These are phyloP conservation scores for Dunckerocampus dactyliophorus DNA, from an alignment of 2,113 vertebrate genomes.

Conservation along the genomic window DNA sequence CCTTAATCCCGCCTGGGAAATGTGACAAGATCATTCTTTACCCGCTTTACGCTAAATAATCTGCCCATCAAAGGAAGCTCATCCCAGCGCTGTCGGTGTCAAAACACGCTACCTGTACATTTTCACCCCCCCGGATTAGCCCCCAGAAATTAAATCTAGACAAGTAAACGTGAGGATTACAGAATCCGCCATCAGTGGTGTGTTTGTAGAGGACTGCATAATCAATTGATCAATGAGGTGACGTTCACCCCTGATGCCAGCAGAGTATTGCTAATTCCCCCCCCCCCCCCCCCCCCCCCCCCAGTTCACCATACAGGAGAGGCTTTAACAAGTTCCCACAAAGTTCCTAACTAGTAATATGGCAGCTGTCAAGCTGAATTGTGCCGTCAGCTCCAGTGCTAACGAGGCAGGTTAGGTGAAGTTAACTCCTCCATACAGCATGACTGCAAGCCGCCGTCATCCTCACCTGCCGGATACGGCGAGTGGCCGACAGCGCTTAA, in stretches of 20 bases:
- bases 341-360: conserved; percentile 64
- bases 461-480: conserved; percentile 64
- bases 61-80: conserved; percentile 70
- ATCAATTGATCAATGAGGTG: background rate
- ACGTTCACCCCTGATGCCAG: background rate
- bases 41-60: conserved; percentile 69
- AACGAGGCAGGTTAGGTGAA: conserved; percentile 49
- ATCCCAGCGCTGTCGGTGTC: conserved; percentile 61
- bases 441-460: conserved; percentile 61
- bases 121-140: conserved; percentile 45
- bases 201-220: background rate
- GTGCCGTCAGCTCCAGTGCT: conserved; percentile 41
- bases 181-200: background rate
- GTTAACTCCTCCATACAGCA: conserved; percentile 66
- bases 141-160: conserved; percentile 67
- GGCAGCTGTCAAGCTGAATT: conserved; percentile 64
- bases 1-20: conserved; percentile 71
- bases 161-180: conserved; percentile 36
- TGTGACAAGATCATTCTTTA: conserved; percentile 75
- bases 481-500: conserved; percentile 74
- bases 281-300: no score
- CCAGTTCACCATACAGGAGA: conserved; percentile 30
- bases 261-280: background rate
- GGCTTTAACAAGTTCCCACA: conserved; percentile 60
- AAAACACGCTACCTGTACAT: conserved; percentile 64